Percentiles rank a stretch among this genome's conserved stretches.
phyloP scores from a whole-genome alignment of 2,797 vertebrate species.

The Psittacula derbiana region DNA sequence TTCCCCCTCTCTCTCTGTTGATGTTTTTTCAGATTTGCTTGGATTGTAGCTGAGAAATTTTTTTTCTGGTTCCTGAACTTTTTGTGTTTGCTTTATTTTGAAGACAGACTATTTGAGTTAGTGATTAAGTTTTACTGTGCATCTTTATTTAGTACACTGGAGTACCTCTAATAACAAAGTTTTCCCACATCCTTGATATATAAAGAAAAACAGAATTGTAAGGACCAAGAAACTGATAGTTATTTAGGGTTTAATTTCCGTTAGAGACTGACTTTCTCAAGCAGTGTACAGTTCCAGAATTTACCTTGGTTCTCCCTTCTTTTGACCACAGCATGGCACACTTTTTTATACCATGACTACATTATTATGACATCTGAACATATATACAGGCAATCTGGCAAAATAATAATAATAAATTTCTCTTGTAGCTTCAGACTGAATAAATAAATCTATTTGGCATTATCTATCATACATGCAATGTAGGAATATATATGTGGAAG shows the following conservation, averaged over 20 bases:
- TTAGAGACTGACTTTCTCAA: not conserved
- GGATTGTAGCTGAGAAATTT: not conserved
- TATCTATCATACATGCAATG: not conserved
- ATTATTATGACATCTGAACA: not conserved
- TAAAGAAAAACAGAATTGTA: not conserved
- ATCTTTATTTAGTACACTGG: not conserved
- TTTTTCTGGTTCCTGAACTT: not conserved
- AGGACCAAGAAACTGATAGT: not conserved
- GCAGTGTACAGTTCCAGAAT: not conserved
- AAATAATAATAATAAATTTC: not conserved
- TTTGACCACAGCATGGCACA: not conserved
- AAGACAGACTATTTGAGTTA: not conserved
- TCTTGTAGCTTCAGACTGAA: not conserved
- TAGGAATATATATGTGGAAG: not conserved
- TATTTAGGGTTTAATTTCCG: not conserved
- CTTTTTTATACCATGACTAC: not conserved
- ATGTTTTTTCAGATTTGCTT: not conserved
- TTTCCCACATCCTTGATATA: not conserved
- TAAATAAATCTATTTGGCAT: not conserved
- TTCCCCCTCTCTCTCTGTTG: not conserved
- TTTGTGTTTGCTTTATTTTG: not conserved
- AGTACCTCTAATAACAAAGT: not conserved
- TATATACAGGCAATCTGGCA: not conserved
- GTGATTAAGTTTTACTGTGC: not conserved
- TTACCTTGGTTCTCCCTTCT: not conserved